Conservation (phyloP, 2,888 invertebrate species). For the Congeria kusceri region DNA sequence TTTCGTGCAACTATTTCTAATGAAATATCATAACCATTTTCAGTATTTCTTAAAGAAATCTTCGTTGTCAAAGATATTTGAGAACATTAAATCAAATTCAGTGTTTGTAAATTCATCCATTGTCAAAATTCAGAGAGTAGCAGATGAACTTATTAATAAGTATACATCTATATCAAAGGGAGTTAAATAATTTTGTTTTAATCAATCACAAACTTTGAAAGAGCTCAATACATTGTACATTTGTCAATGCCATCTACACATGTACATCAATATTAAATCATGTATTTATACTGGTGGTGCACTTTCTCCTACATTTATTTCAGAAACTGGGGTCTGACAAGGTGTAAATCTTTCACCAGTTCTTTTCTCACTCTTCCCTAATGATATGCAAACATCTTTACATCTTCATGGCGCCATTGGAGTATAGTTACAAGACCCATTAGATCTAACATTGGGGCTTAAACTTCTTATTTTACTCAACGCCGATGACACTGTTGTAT, state of each 20-base stretch:
- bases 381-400: constrained; percentile 25
- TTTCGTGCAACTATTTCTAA: too few relatives aligned
- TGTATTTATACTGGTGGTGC: constrained; percentile 7
- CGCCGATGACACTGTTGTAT: constrained; percentile 52
- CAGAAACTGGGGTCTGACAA: constrained; percentile 30
- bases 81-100: too few relatives aligned
- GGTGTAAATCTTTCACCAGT: constrained; percentile 35
- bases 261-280: constrained; percentile 39
- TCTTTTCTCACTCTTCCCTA: constrained; percentile 31
- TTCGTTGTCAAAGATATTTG: too few relatives aligned
- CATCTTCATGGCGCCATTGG: not conserved
- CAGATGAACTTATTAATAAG: too few relatives aligned
- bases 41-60: too few relatives aligned
- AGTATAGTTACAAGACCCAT: not conserved
- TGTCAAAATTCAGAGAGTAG: too few relatives aligned
- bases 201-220: constrained; percentile 12
- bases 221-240: constrained; percentile 24
- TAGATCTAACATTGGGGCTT: not conserved
- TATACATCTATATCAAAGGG: too few relatives aligned
- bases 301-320: constrained; percentile 3
- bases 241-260: constrained; percentile 25
- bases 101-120: too few relatives aligned
- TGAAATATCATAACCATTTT: too few relatives aligned
- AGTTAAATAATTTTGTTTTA: too few relatives aligned
- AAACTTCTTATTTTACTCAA: constrained; percentile 38